Evolutionary conservation across 53 echinoderm and acorn worm species (phyloP), one percentile per base, ranked within the genome.

Genomic region (Henricia sp.): DNA sequence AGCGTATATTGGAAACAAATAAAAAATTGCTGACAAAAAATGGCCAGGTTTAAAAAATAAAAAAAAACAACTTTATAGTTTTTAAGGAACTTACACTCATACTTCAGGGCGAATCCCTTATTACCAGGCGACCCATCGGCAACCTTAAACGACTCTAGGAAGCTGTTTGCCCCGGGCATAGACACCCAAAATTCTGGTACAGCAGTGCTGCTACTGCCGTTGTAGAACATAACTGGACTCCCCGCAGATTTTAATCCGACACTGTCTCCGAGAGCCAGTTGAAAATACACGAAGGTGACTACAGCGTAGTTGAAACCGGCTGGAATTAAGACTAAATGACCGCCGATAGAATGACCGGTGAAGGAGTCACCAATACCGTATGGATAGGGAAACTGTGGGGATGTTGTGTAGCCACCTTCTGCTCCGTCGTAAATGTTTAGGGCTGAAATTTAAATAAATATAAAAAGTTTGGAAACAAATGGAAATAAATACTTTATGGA

Each of bases 341-440:
- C 0, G 6, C 29, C 58, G 13, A 24, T 51, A n/a, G n/a, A n/a
- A n/a, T n/a, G n/a, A 10, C 12, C 16, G 19, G 8, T 28, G 51
- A 48, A 44, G 28, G 29, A 16, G 19, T 77, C 60, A 11, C 32
- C 43, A n/a, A 17, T 8, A 1, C 11, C 9, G 20, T 77, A 77
- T 29, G 59, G 27, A 0, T 6, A 9, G 12, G 77, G 77, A 30
- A 77, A 77, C n/a, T 62, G 42, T 13, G 92, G 84, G 74, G 90
- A 53, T 66, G 92, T 84, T 58, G 87, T 51, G 86, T 92, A 74
- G 78, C 95, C 24, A 87, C 95, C 34, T 42, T 30, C 39, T 3
- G 5, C 35, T 19, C 23, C 41, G 39, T 75, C 39, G 75, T 75
- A 38, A 1, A 0, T 25, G 29, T 21, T 39, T 0, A 0, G 56